These are phyloP conservation scores for Julus scanicus DNA, from an alignment of 2,888 invertebrate genomes.

Conservation along the genomic window DNA sequence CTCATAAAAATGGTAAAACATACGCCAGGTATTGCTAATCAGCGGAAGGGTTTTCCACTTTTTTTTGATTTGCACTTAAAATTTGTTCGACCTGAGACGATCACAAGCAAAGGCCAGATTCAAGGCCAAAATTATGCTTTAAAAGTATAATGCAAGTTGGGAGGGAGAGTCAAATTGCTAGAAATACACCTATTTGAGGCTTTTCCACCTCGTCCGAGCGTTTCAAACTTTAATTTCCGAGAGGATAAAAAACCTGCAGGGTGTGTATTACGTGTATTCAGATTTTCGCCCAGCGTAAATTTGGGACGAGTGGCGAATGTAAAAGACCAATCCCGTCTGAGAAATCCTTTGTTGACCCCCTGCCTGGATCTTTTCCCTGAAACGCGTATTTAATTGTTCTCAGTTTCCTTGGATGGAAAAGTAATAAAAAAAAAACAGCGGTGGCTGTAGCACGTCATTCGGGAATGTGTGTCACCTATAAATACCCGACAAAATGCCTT, in stretches of 20 bases:
- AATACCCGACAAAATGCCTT: conserved; percentile 34
- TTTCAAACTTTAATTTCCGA: neutral
- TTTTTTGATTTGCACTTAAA: neutral
- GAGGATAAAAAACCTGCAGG: neutral
- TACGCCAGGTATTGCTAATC: neutral
- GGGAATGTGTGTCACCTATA: conserved; percentile 45
- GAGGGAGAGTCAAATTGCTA: neutral
- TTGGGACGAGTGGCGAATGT: conserved; percentile 40
- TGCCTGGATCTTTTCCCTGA: conserved; percentile 37
- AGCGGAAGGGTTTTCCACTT: neutral
- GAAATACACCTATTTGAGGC: neutral
- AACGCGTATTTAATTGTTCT: conserved; percentile 43
- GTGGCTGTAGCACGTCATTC: neutral
- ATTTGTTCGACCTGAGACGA: neutral
- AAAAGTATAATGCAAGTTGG: neutral
- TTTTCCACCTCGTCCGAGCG: neutral
- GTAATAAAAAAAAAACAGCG: neutral
- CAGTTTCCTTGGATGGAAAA: neutral
- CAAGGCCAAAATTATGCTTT: neutral
- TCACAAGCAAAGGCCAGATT: neutral
- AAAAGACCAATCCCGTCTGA: conserved; percentile 32
- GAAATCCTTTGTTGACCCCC: conserved; percentile 32
- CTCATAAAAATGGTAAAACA: no score
- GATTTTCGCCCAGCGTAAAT: neutral
- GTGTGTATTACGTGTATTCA: conserved; percentile 31